These are phyloP conservation scores for Equus przewalskii DNA, from an alignment of 2,113 vertebrate species.

Conservation along the genomic window DNA sequence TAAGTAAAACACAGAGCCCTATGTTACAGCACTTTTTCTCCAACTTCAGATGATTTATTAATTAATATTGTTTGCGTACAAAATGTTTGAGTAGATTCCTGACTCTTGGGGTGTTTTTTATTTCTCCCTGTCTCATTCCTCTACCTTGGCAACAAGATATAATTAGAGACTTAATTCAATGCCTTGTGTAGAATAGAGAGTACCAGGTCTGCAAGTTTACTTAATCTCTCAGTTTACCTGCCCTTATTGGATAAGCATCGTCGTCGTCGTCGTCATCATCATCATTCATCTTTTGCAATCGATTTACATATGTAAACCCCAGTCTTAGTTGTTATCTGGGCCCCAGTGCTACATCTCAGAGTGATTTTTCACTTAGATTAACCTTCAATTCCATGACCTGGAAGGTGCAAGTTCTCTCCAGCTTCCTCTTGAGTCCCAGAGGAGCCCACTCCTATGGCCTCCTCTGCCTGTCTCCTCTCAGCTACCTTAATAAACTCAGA, in stretches of 20 bases:
- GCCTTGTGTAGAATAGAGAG: neutral
- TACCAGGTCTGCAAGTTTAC: neutral
- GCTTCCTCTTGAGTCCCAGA: neutral
- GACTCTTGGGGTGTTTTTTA: neutral
- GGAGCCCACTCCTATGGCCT: neutral
- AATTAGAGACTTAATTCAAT: slow-evolving; percentile 37
- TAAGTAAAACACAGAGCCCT: neutral
- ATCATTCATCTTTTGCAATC: neutral
- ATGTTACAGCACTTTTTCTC: neutral
- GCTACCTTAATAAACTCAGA: neutral
- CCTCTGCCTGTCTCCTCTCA: neutral
- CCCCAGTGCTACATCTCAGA: neutral
- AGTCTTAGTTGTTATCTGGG: neutral
- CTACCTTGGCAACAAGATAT: neutral
- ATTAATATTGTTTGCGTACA: neutral
- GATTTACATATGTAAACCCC: neutral
- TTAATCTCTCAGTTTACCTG: neutral
- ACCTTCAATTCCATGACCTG: neutral
- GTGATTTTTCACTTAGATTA: neutral
- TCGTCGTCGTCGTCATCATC: neutral
- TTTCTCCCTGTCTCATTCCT: neutral
- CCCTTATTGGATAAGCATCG: neutral
- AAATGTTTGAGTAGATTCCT: neutral
- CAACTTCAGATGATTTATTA: neutral
- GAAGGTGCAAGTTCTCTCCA: neutral